Percentiles rank a stretch among this genome's conserved stretches.
These are phyloP conservation scores for Zaprionus vittiger DNA, from an alignment of 1,140 invertebrate genomes.

Conservation along the genomic window DNA sequence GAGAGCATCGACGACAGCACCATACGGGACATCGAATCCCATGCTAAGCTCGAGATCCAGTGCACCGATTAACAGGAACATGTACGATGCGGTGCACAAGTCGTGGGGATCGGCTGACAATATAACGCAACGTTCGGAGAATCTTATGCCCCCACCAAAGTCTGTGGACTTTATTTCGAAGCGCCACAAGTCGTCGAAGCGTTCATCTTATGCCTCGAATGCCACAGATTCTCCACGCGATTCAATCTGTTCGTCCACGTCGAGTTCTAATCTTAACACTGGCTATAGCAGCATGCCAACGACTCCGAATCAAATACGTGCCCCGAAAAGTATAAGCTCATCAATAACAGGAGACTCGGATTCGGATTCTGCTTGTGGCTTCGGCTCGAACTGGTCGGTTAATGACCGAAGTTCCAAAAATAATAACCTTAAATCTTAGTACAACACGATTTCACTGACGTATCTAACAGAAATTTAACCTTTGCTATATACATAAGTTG, in stretches of 20 bases:
- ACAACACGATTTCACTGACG: not conserved
- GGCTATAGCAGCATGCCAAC: slow-evolving; percentile 87
- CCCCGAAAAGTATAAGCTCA: slow-evolving; percentile 68
- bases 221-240: slow-evolving; percentile 76
- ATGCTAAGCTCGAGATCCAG: slow-evolving; percentile 61
- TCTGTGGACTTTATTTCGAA: slow-evolving; percentile 87
- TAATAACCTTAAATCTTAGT: slow-evolving; percentile 37
- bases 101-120: slow-evolving; percentile 95
- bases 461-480: not conserved
- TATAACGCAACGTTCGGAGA: slow-evolving; percentile 86
- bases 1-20: slow-evolving; percentile 69
- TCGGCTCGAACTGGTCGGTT: slow-evolving; percentile 89
- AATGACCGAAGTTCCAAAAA: slow-evolving; percentile 52
- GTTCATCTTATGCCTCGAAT: slow-evolving; percentile 85
- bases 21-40: slow-evolving; percentile 52
- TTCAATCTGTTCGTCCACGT: slow-evolving; percentile 76
- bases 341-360: slow-evolving; percentile 86
- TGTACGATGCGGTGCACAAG: slow-evolving; percentile 87
- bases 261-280: slow-evolving; percentile 75
- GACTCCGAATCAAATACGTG: slow-evolving; percentile 86
- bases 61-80: slow-evolving; percentile 84
- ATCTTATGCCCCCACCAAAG: slow-evolving; percentile 90
- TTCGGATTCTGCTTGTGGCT: slow-evolving; percentile 92
- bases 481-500: not conserved
- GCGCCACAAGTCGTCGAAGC: slow-evolving; percentile 85